A percentile compares a stretch with the other conserved stretches of the same genome.
phyloP scores from a whole-genome alignment of 2,113 vertebrate species.

The Semicossyphus pulcher region DNA sequence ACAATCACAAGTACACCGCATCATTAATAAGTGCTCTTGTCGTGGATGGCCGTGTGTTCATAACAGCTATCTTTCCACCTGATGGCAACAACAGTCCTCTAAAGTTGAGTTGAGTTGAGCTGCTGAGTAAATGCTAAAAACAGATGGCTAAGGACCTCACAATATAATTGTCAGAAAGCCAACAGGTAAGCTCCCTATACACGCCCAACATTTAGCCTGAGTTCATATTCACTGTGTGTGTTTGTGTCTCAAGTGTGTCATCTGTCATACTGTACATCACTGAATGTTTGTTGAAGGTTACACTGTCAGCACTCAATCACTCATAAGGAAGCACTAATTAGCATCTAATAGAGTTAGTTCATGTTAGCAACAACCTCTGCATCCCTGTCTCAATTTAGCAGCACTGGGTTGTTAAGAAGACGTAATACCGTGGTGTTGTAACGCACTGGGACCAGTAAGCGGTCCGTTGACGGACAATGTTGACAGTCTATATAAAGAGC shows the following conservation, averaged over 20 bases:
- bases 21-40: not conserved
- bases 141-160: not conserved
- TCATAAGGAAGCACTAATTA: not conserved
- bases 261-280: not conserved
- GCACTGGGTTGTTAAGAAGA: constrained; percentile 43
- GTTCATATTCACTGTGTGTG: not conserved
- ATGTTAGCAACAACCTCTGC: constrained; percentile 1
- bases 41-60: not conserved
- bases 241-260: not conserved
- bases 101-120: not conserved
- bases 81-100: not conserved
- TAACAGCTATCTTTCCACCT: not conserved
- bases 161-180: not conserved
- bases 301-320: not conserved
- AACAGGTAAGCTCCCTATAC: not conserved
- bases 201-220: not conserved
- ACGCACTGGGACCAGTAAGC: constrained; percentile 17
- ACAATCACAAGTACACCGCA: too few species aligned
- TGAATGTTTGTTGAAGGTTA: not conserved
- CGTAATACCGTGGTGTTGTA: constrained; percentile 40
- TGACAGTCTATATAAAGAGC: constrained; percentile 50
- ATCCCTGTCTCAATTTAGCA: constrained; percentile 27
- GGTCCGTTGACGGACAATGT: constrained; percentile 29
- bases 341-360: constrained; percentile 12
- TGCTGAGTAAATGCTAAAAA: not conserved